Conservation (phyloP, 2,797 vertebrate species). For the Poeciliopsis paucimaculata region DNA sequence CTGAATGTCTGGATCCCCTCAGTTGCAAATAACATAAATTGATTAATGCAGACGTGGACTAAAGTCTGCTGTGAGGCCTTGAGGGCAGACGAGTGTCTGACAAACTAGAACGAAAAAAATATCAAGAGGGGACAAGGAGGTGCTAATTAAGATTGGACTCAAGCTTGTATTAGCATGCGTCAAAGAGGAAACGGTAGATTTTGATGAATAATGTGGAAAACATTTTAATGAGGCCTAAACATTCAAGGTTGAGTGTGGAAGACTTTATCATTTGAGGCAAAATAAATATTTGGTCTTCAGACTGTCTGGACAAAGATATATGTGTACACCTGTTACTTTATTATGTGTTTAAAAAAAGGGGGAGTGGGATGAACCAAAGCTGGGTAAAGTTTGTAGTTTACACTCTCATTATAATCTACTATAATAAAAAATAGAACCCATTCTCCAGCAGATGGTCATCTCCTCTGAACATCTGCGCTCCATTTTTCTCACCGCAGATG, state of each 20-base stretch:
- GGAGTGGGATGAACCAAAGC: background rate
- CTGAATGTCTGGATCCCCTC: background rate
- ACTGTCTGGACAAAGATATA: background rate
- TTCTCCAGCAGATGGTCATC: slow-evolving; percentile 41
- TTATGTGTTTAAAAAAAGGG: slow-evolving; percentile 3
- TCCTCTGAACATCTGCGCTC: slow-evolving; percentile 24
- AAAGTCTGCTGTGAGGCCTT: background rate
- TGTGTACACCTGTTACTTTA: background rate
- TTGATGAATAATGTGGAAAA: background rate
- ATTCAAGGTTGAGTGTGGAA: background rate
- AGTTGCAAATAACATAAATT: background rate
- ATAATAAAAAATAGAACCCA: slow-evolving; percentile 6
- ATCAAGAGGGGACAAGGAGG: background rate
- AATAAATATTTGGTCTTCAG: background rate
- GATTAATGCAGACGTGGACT: background rate
- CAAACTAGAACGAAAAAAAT: background rate
- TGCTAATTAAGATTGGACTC: background rate
- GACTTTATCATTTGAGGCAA: background rate
- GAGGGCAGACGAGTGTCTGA: background rate
- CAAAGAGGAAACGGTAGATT: background rate
- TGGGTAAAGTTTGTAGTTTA: slow-evolving; percentile 6
- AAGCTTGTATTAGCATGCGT: background rate
- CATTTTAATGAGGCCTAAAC: background rate
- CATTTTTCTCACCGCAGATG: background rate
- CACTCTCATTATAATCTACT: slow-evolving; percentile 8